Percentiles rank a stretch among this genome's conserved stretches.
phyloP scores from a whole-genome alignment of 2,113 vertebrate species.

The Empidonax alnorum region DNA sequence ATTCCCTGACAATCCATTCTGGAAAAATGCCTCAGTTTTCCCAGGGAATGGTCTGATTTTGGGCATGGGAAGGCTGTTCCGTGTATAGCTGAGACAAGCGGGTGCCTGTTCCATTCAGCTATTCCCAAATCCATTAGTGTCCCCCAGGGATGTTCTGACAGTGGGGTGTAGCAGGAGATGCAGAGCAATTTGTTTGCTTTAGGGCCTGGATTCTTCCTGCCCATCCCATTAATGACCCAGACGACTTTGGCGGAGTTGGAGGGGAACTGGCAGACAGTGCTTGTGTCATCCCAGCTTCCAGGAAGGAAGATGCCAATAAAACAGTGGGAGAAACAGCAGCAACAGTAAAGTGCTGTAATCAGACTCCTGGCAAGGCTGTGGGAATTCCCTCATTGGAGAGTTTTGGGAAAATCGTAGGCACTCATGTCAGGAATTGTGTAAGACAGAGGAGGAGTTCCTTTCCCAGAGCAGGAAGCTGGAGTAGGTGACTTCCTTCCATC shows the following conservation, averaged over 20 bases:
- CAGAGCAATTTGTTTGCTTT: not conserved
- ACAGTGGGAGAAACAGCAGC: not conserved
- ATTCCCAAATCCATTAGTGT: not conserved
- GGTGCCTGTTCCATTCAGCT: not conserved
- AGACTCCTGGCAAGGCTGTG: not conserved
- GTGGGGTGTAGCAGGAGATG: not conserved
- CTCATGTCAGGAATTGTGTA: not conserved
- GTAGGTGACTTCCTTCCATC: not conserved
- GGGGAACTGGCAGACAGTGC: not conserved
- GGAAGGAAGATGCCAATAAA: not conserved
- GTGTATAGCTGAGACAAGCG: not conserved
- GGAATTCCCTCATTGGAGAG: not conserved
- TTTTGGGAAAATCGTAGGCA: not conserved
- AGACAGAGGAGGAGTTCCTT: not conserved
- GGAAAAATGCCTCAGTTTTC: not conserved
- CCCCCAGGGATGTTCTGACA: not conserved
- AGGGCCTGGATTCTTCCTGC: not conserved
- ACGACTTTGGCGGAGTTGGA: not conserved
- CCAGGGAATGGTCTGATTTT: not conserved
- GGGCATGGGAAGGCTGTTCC: rapidly evolving
- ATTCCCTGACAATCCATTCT: not conserved
- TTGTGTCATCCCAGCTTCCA: not conserved
- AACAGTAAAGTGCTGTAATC: not conserved
- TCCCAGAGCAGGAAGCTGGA: not conserved
- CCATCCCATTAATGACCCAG: not conserved